Evolutionary conservation across 1,140 invertebrate genomes (phyloP).

Genomic region (Chironomus striatipennis): DNA sequence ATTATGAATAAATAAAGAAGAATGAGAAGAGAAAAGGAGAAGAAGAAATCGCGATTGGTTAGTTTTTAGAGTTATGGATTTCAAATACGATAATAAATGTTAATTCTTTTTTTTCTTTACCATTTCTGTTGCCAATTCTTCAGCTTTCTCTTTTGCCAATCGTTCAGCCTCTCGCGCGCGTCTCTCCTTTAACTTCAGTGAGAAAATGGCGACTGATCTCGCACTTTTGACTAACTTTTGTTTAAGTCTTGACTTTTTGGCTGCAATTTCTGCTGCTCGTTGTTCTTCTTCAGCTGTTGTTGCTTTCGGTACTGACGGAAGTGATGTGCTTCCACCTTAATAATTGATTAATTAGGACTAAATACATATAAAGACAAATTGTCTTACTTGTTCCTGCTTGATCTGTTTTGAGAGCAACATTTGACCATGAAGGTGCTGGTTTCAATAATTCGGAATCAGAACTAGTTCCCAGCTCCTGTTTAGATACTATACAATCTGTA

Average conservation of each 20-base stretch:
- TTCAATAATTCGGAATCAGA: conserved; percentile 35
- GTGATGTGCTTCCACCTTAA: conserved; percentile 35
- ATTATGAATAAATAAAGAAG: neutral
- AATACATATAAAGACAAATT: conserved; percentile 26
- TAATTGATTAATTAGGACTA: conserved; percentile 29
- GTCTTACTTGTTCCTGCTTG: conserved; percentile 28
- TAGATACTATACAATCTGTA: conserved; percentile 56
- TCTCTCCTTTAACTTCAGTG: conserved; percentile 63
- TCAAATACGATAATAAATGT: neutral
- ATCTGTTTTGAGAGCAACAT: conserved; percentile 30
- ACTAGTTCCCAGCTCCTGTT: conserved; percentile 40
- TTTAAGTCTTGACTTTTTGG: conserved; percentile 52
- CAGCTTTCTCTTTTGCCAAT: conserved; percentile 33
- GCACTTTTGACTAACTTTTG: conserved; percentile 63
- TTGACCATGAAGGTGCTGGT: conserved; percentile 38
- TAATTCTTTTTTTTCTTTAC: neutral
- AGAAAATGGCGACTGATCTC: conserved; percentile 72
- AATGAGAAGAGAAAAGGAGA: neutral
- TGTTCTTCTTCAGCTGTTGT: conserved; percentile 9
- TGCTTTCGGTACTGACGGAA: conserved; percentile 28
- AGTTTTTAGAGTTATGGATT: neutral
- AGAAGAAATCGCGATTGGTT: conserved; percentile 12
- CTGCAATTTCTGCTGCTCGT: conserved; percentile 46
- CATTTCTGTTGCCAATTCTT: conserved; percentile 1
- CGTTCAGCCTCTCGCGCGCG: conserved; percentile 61